Evolutionary conservation across 2,888 invertebrate genomes (phyloP), one percentile per base, ranked within the genome.

Genomic region (Philereme vetulata): DNA sequence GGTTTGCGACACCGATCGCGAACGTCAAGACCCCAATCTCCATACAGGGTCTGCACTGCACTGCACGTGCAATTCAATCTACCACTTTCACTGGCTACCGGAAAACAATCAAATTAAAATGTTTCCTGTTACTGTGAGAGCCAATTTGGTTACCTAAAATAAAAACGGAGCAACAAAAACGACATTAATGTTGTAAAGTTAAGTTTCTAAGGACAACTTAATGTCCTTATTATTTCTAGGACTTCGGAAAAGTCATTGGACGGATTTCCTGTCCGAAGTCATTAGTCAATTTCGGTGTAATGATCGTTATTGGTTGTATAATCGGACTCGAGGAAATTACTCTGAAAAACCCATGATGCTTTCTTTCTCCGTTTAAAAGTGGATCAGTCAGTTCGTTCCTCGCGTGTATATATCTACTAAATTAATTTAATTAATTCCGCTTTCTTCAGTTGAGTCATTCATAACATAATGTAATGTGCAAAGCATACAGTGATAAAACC

Each of bases 1-100:
- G 54, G 51, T 60, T 54, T 48, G 51, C 42, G 52, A 11, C 56
- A 45, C 35, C 42, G 48, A 40, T 54, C 43, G 45, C 51, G 52
- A 62, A 62, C 60, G 59, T 60, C 64, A 60, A 64, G 64, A 62
- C 62, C 51, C 40, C 65, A 32, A 55, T 61, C 35, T 60, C 60
- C 48, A 34, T 65, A 51, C 40, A 34, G 38, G 21, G 34, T 34
- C 56, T 47, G 56, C 40, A 45, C 50, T 11, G n/a, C 42, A 42
- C 32, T 52, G 6, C 21, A 8, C 34, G 36, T 21, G 21, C 21
- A 21, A 21, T 56, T 11, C 56, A 48, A 53, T 44, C 38, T 1
- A 57, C 21, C 56, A 61, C 65, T 62, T 63, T 63, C 59, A 49
- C 59, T 54, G 34, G 40, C 52, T 44, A 43, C 38, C 51, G 38